Percentiles rank a stretch among this genome's conserved stretches.
Evolutionary conservation across 2,797 vertebrate genomes (phyloP).

Genomic region (Xerus rutilus): DNA sequence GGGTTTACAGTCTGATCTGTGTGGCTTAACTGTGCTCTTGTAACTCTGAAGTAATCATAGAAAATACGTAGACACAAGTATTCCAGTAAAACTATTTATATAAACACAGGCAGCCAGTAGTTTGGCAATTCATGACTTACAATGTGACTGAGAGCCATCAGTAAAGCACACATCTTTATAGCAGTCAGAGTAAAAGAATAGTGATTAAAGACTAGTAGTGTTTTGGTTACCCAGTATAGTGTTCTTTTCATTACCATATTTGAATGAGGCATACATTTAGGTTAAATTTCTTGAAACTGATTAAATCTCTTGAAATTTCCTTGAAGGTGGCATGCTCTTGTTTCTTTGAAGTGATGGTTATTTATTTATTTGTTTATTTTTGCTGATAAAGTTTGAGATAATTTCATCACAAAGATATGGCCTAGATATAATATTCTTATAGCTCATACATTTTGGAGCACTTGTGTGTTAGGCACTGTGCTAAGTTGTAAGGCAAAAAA

Average conservation of each 20-base stretch:
- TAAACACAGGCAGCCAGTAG: neutral
- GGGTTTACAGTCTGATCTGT: neutral
- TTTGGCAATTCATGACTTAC: neutral
- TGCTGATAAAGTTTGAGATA: neutral
- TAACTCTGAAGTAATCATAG: neutral
- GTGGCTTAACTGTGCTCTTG: neutral
- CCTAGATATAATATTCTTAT: neutral
- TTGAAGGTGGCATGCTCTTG: neutral
- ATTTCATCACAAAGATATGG: neutral
- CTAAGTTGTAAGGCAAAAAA: neutral
- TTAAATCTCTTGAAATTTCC: neutral
- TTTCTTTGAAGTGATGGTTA: slow-evolving; percentile 19
- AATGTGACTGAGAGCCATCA: neutral
- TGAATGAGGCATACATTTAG: neutral
- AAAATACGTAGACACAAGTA: neutral
- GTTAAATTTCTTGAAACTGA: neutral
- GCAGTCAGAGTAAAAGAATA: neutral
- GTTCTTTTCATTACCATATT: neutral
- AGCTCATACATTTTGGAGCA: neutral
- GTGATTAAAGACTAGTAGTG: neutral
- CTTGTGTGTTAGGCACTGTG: neutral
- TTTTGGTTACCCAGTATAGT: neutral
- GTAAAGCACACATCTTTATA: neutral
- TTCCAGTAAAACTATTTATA: neutral
- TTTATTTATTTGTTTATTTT: neutral